These are phyloP conservation scores for Phalanger gymnotis DNA, from an alignment of 2,797 vertebrate genomes.

Conservation along the genomic window DNA sequence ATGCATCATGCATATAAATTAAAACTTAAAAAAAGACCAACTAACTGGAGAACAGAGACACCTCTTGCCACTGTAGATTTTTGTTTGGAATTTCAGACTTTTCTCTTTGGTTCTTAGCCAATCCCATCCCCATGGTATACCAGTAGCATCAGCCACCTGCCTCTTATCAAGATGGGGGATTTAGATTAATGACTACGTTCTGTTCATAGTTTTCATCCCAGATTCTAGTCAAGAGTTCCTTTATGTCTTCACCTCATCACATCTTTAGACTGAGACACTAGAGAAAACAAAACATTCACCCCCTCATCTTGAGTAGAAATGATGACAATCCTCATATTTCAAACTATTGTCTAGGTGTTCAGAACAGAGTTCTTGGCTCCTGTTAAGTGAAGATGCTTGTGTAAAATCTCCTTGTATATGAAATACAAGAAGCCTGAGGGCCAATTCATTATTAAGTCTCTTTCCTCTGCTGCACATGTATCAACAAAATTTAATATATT, in stretches of 20 bases:
- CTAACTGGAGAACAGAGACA: background rate
- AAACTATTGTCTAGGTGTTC: constrained; percentile 14
- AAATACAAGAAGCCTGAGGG: constrained; percentile 26
- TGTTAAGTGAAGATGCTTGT: background rate
- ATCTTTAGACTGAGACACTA: constrained; percentile 19
- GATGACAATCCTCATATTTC: background rate
- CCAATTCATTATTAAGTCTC: constrained; percentile 19
- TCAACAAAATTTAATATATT: constrained; percentile 56
- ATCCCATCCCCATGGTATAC: accelerated
- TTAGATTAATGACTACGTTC: background rate
- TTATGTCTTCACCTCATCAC: background rate
- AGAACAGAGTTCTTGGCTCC: constrained; percentile 17
- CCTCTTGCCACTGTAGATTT: constrained; percentile 22
- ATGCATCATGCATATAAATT: constrained; percentile 28
- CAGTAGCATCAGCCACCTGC: background rate
- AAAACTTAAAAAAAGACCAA: constrained; percentile 58
- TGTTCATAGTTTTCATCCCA: background rate
- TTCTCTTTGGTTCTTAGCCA: constrained; percentile 1
- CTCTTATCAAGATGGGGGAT: accelerated
- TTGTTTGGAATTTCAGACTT: constrained; percentile 22
- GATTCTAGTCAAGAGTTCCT: background rate
- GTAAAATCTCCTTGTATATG: constrained; percentile 10
- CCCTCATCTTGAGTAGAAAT: constrained; percentile 21
- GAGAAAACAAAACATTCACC: constrained; percentile 30
- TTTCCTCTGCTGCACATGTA: constrained; percentile 7